Base-by-base conservation (phyloP, 2,113 vertebrate genomes). In the Sinocyclocheilus anshuiensis region DNA sequence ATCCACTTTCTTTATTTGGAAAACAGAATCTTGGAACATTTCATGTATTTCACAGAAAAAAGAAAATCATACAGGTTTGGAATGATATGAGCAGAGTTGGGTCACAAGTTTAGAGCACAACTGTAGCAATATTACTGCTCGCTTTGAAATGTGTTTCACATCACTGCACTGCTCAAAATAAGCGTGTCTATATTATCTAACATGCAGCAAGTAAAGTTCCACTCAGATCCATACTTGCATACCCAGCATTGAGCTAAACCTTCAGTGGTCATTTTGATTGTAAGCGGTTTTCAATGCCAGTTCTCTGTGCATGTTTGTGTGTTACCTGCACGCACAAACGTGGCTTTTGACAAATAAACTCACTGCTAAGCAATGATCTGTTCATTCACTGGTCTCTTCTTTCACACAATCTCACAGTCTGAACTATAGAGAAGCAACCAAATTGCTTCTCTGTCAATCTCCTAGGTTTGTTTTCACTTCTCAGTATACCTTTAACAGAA, bases 311-410 rank as follows among this genome's bases (percentile, higher is more conserved):
- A 92, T 94, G 93, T 94, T 91, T 90, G 55, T 93, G 93, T 77
- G 91, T 91, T 87, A 90, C 90, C 88, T 92, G 92, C 92, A 94
- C 91, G 77, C 92, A 88, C 63, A 92, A 93, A 90, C 93, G 93
- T 94, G 96, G 95, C 96, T 97, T 97, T 97, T 97, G 97, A 95
- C 96, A 96, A 95, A 96, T 96, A 96, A 96, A 85, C 92, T 91
- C 87, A 91, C 95, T 93, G 92, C 93, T 89, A 95, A 96, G 93
- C 92, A 91, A 94, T 90, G 71, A 81, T 90, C 33, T 26, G 88
- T 88, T 88, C 72, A 45, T 15, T 80, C 90, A 90, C 72, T 81
- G 50, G 88, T 42, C n/a, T 77, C 71, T 91, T 91, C 88, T 77
- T 88, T 90, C 69, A 16, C 15, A 22, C 18, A 13, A 4, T 22